phyloP scores from a whole-genome alignment of 2,113 vertebrate species.

The Paratilapia polleni region DNA sequence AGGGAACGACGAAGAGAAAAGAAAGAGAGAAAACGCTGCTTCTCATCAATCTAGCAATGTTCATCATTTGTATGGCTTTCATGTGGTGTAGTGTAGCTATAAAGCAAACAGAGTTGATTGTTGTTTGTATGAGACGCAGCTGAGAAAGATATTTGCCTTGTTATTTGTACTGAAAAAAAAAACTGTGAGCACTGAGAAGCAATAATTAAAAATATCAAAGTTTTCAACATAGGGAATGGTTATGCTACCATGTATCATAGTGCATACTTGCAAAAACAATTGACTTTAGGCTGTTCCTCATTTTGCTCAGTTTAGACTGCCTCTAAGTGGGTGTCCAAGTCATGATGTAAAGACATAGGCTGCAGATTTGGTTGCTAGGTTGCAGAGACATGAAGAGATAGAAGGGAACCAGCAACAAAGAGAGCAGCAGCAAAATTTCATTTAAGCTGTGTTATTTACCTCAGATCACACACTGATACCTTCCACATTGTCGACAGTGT shows the following conservation, averaged over 20 bases:
- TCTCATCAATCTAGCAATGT: conserved; percentile 37
- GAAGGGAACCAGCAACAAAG: conserved; percentile 14
- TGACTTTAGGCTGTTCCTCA: neutral
- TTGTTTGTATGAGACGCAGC: conserved; percentile 4
- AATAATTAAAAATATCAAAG: neutral
- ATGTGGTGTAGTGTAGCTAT: neutral
- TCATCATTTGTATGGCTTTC: conserved; percentile 50
- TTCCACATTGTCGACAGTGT: neutral
- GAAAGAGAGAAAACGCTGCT: too few species aligned
- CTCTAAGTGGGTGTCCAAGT: conserved; percentile 19
- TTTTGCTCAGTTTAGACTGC: neutral
- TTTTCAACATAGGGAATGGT: neutral
- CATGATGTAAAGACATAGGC: conserved; percentile 38
- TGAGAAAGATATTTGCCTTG: neutral
- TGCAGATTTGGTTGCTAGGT: conserved; percentile 57
- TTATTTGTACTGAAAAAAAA: neutral
- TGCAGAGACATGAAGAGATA: conserved; percentile 33
- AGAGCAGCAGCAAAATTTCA: neutral
- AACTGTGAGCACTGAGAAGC: neutral
- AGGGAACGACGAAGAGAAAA: conserved; percentile 34
- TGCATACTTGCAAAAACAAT: neutral
- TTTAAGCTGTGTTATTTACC: conserved; percentile 10
- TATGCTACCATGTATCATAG: neutral
- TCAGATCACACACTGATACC: conserved; percentile 8
- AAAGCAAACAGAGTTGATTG: neutral